phyloP scores from a whole-genome alignment of 2,888 invertebrate species.

The Carpatolechia fugitivella region DNA sequence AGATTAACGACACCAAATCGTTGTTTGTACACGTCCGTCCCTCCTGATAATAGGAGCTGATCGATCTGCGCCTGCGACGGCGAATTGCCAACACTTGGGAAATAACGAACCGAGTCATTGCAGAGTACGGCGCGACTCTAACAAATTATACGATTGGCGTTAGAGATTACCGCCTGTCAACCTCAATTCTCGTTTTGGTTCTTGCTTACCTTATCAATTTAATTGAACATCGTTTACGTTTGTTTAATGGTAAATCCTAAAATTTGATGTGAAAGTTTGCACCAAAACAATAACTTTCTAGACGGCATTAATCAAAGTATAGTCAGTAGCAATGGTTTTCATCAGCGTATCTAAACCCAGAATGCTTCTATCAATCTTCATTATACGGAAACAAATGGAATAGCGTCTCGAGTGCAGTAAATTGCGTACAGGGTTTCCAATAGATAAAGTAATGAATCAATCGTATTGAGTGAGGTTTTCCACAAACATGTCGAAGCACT shows the following conservation, averaged over 20 bases:
- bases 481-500: constrained; percentile 75
- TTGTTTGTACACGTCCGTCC: constrained; percentile 79
- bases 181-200: constrained; percentile 28
- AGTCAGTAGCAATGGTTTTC: constrained; percentile 1
- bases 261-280: not conserved
- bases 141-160: constrained; percentile 21
- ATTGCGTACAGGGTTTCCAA: constrained; percentile 42
- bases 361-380: constrained; percentile 43
- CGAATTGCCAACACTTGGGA: constrained; percentile 71
- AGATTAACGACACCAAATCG: constrained; percentile 75
- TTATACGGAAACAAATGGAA: constrained; percentile 42
- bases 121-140: constrained; percentile 21
- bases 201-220: not conserved
- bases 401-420: constrained; percentile 42
- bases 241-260: too few species aligned
- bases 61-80: constrained; percentile 64
- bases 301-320: not conserved
- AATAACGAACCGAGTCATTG: constrained; percentile 62
- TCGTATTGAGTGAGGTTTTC: constrained; percentile 62
- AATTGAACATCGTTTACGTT: too few species aligned
- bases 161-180: constrained; percentile 57
- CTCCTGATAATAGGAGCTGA: constrained; percentile 74
- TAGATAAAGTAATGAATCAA: constrained; percentile 71
- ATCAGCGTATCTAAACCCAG: constrained; percentile 17
- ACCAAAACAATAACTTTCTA: not conserved